phyloP scores from a whole-genome alignment of 2,113 vertebrate species.

The Salvelinus namaycush region DNA sequence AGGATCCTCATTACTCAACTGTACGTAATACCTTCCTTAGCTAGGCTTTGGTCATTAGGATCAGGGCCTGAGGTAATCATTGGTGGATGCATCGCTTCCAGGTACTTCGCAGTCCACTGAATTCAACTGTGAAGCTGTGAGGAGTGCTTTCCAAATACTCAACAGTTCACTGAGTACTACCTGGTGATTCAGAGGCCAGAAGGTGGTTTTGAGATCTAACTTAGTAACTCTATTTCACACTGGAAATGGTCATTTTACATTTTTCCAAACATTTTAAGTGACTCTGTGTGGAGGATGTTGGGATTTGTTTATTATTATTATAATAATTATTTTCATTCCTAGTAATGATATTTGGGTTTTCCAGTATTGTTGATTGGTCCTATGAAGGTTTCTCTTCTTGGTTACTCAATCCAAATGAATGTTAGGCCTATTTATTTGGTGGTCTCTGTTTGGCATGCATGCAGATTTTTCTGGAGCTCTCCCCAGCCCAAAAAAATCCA shows the following conservation, averaged over 20 bases:
- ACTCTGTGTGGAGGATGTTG: too few species aligned
- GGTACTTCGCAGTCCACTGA: neutral
- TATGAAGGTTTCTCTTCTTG: slow-evolving; percentile 22
- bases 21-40: neutral
- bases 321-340: too few species aligned
- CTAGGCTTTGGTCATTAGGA: neutral
- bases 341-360: neutral
- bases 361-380: slow-evolving; percentile 10
- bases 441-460: slow-evolving; percentile 45
- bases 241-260: too few species aligned
- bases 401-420: slow-evolving; percentile 53
- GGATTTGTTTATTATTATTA: neutral
- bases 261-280: neutral
- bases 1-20: too few species aligned
- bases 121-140: neutral
- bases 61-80: neutral
- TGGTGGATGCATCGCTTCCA: neutral
- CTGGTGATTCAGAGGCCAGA: neutral
- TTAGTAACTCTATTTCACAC: neutral
- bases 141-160: neutral
- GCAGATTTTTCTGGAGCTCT: neutral
- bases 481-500: neutral
- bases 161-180: neutral
- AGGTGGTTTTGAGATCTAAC: neutral
- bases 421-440: slow-evolving; percentile 42